These are phyloP conservation scores for Nemotelus pantherinus DNA, from an alignment of 2,888 invertebrate species.

Conservation along the genomic window DNA sequence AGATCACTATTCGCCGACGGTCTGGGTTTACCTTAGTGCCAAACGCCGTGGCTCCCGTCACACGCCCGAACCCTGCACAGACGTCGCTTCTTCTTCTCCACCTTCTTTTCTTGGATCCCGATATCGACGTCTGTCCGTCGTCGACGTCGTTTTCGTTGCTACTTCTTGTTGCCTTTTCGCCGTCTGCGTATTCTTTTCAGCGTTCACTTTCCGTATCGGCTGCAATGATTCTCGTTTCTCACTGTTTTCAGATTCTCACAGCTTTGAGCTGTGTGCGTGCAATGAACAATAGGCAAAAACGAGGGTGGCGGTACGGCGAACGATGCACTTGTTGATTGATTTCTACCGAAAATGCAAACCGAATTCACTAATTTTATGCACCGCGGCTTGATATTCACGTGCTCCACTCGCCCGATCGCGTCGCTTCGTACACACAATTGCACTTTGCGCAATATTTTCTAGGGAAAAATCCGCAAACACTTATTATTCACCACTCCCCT, in stretches of 20 bases:
- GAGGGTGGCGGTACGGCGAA: conserved; percentile 36
- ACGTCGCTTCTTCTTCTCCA: neutral
- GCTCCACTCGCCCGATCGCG: neutral
- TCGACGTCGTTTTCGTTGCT: neutral
- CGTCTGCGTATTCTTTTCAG: conserved; percentile 4
- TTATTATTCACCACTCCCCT: conserved; percentile 24
- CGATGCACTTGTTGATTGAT: conserved; percentile 40
- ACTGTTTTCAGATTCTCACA: neutral
- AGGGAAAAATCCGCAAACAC: conserved; percentile 27
- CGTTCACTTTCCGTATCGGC: conserved; percentile 8
- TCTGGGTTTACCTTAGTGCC: conserved; percentile 10
- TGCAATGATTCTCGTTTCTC: neutral
- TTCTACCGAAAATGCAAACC: conserved; percentile 22
- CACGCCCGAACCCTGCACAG: conserved; percentile 28
- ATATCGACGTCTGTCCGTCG: neutral
- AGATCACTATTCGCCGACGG: conserved; percentile 17
- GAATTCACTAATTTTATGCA: neutral
- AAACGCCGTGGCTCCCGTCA: conserved; percentile 27
- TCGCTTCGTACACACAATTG: neutral
- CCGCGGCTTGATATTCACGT: neutral
- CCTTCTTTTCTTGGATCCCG: no score
- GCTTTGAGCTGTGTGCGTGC: neutral
- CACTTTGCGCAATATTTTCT: conserved; percentile 26
- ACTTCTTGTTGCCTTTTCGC: neutral
- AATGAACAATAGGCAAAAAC: neutral